Conservation (phyloP, 2,888 invertebrate species). For the Bombylius discolor region DNA sequence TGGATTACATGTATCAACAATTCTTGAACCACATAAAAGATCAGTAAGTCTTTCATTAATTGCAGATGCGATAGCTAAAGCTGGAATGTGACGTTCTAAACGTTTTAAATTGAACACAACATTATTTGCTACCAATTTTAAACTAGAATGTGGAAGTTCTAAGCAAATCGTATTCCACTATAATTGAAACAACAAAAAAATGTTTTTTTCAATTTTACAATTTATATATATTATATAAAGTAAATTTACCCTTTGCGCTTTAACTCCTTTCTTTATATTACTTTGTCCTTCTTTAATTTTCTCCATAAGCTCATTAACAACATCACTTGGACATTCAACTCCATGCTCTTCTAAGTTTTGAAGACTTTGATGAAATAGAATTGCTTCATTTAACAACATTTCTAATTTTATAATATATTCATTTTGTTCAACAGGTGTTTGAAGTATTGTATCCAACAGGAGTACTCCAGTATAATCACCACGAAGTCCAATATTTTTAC, state of each 20-base stretch:
- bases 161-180: conserved; percentile 88
- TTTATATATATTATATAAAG: background rate
- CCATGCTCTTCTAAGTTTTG: conserved; percentile 59
- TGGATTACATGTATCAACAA: conserved; percentile 32
- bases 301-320: conserved; percentile 61
- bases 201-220: too few relatives aligned
- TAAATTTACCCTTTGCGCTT: conserved; percentile 70
- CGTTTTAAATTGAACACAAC: conserved; percentile 71
- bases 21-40: conserved; percentile 43
- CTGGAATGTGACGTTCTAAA: conserved; percentile 71
- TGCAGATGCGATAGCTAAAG: conserved; percentile 77
- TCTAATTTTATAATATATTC: conserved; percentile 74
- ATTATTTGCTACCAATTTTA: conserved; percentile 66
- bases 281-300: conserved; percentile 59
- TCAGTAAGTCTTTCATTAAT: conserved; percentile 76
- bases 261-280: conserved; percentile 69
- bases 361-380: conserved; percentile 69
- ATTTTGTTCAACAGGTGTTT: conserved; percentile 61
- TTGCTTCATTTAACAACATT: conserved; percentile 76
- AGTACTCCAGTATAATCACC: conserved; percentile 86
- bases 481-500: conserved; percentile 66
- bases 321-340: conserved; percentile 63
- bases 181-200: conserved; percentile 21
- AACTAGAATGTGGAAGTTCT: conserved; percentile 61
- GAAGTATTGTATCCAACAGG: conserved; percentile 76